These are phyloP conservation scores for Eupithecia vulgata DNA, from an alignment of 2,888 invertebrate genomes.

Conservation along the genomic window DNA sequence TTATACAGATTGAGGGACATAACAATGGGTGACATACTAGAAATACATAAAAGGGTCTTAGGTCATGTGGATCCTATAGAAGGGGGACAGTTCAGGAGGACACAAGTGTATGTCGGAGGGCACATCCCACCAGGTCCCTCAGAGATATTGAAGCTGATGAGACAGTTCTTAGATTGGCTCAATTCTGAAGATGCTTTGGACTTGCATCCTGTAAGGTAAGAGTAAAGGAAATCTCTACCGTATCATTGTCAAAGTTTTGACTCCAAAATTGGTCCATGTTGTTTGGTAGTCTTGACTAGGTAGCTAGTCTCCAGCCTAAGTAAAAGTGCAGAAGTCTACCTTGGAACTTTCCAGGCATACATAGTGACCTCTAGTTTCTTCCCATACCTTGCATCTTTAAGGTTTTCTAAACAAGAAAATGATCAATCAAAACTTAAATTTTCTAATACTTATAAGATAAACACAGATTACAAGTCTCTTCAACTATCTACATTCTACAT, in stretches of 20 bases:
- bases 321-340: background rate
- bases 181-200: constrained; percentile 93
- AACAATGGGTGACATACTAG: constrained; percentile 93
- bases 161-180: constrained; percentile 95
- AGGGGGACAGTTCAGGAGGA: constrained; percentile 93
- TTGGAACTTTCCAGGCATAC: background rate
- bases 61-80: constrained; percentile 97
- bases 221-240: background rate
- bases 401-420: background rate
- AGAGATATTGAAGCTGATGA: constrained; percentile 92
- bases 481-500: too few species aligned
- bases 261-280: background rate
- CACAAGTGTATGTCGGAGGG: constrained; percentile 97
- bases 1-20: constrained; percentile 91
- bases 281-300: background rate
- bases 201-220: constrained; percentile 93
- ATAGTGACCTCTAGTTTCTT: background rate
- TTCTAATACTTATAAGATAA: background rate
- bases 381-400: background rate
- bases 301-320: background rate
- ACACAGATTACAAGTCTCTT: too few species aligned
- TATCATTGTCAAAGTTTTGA: background rate
- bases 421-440: background rate
- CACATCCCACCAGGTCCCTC: constrained; percentile 96
- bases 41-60: constrained; percentile 95